Evolutionary conservation across 2,888 invertebrate species (phyloP).

Genomic region (Chymomyza caudatula): DNA sequence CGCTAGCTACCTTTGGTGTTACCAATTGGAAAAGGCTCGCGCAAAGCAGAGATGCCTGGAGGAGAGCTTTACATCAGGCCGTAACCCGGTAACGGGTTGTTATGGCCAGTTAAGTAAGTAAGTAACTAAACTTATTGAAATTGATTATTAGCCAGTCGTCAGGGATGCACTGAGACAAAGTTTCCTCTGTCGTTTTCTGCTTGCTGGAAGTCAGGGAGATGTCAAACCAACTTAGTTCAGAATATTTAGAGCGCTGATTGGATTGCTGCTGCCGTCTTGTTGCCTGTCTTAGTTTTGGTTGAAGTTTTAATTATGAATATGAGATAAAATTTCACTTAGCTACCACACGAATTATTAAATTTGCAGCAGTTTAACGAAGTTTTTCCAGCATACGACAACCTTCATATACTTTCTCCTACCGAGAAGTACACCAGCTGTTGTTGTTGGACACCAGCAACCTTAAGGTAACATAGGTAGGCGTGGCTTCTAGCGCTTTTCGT

Average conservation of each 20-base stretch:
- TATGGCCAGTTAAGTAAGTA: too few species aligned
- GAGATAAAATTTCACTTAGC: conserved; percentile 29
- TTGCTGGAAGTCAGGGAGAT: conserved; percentile 21
- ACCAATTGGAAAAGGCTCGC: too few species aligned
- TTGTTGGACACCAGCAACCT: neutral
- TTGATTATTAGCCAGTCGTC: conserved; percentile 51
- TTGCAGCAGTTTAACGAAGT: conserved; percentile 37
- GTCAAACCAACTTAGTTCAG: conserved; percentile 43
- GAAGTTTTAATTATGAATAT: conserved; percentile 61
- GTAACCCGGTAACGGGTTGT: too few species aligned
- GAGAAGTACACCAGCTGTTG: too few species aligned
- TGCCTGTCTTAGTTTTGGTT: conserved; percentile 36
- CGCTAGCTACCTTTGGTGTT: too few species aligned
- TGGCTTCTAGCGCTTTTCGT: conserved; percentile 10
- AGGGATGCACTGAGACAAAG: neutral
- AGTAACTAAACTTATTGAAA: conserved; percentile 59
- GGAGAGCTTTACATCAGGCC: too few species aligned
- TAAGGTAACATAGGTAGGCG: conserved; percentile 6
- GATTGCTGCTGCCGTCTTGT: conserved; percentile 11
- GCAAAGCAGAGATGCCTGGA: too few species aligned
- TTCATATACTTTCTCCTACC: conserved; percentile 9
- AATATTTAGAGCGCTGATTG: conserved; percentile 33
- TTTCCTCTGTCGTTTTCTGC: neutral
- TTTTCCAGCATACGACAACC: conserved; percentile 13
- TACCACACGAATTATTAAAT: conserved; percentile 32